These are phyloP conservation scores for Drosophila paranaensis DNA, from an alignment of 2,888 invertebrate species.

Conservation along the genomic window DNA sequence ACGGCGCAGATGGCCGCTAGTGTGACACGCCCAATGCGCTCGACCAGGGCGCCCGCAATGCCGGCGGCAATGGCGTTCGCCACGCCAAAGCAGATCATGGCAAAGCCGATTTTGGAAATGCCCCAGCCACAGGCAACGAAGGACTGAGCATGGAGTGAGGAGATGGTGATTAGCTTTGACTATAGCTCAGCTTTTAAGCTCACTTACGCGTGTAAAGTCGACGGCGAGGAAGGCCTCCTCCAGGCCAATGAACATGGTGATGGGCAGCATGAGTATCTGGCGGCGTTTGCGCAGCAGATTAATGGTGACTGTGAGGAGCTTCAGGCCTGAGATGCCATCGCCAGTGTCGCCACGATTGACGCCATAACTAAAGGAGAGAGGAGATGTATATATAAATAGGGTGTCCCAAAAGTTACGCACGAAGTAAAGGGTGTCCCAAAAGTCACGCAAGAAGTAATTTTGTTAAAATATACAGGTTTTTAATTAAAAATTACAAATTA, in stretches of 20 bases:
- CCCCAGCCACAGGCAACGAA: constrained; percentile 95
- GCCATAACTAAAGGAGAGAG: constrained; percentile 86
- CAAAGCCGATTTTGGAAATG: constrained; percentile 95
- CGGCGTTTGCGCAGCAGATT: constrained; percentile 91
- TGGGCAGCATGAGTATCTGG: constrained; percentile 93
- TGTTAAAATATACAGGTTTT: too few species aligned
- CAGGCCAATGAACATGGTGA: constrained; percentile 96
- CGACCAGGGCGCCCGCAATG: constrained; percentile 91
- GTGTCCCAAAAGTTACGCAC: too few species aligned
- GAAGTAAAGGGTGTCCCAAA: too few species aligned
- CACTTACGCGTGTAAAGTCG: constrained; percentile 90
- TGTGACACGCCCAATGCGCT: constrained; percentile 90
- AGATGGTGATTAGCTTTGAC: constrained; percentile 5
- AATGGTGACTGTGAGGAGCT: constrained; percentile 90
- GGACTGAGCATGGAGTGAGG: constrained; percentile 86
- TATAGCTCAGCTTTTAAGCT: constrained; percentile 34
- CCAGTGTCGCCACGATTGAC: constrained; percentile 85
- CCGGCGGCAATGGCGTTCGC: constrained; percentile 95
- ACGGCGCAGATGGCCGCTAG: constrained; percentile 91
- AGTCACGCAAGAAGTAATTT: too few species aligned
- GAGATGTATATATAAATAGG: too few species aligned
- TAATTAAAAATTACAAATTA: too few species aligned
- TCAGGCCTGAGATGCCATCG: constrained; percentile 88
- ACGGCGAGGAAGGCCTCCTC: constrained; percentile 97
- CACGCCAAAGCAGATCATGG: constrained; percentile 96